Conservation (phyloP, 2,113 vertebrate genomes). For the Haliaeetus leucogaster region DNA sequence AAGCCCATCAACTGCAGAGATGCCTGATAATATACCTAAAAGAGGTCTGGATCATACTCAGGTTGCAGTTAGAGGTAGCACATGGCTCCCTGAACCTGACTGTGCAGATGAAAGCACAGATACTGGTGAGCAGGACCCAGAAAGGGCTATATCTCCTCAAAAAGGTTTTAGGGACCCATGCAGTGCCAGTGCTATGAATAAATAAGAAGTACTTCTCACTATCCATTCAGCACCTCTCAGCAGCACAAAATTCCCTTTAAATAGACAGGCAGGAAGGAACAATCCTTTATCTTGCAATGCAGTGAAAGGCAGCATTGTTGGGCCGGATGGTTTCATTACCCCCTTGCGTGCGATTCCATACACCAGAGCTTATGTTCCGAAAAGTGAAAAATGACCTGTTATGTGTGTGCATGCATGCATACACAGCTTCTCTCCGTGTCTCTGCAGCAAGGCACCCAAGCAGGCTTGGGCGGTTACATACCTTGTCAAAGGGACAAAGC, state of each 20-base stretch:
- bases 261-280: not conserved
- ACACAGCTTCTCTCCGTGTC: rapidly evolving
- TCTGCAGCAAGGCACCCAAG: not conserved
- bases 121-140: not conserved
- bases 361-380: not conserved
- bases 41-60: not conserved
- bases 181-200: not conserved
- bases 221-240: not conserved
- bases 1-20: not conserved
- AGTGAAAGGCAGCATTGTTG: not conserved
- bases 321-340: not conserved
- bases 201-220: not conserved
- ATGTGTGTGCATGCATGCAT: not conserved
- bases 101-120: not conserved
- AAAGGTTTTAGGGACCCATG: not conserved
- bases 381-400: not conserved
- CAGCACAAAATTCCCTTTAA: not conserved
- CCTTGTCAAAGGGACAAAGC: not conserved
- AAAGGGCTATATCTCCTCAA: not conserved
- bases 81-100: not conserved
- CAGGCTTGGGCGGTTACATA: not conserved
- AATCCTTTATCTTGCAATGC: not conserved
- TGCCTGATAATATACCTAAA: not conserved
- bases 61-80: not conserved
- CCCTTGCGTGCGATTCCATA: not conserved